A percentile compares a stretch with the other conserved stretches of the same genome.
phyloP scores from a whole-genome alignment of 2,113 vertebrate genomes.

The Paracanthobrama guichenoti region DNA sequence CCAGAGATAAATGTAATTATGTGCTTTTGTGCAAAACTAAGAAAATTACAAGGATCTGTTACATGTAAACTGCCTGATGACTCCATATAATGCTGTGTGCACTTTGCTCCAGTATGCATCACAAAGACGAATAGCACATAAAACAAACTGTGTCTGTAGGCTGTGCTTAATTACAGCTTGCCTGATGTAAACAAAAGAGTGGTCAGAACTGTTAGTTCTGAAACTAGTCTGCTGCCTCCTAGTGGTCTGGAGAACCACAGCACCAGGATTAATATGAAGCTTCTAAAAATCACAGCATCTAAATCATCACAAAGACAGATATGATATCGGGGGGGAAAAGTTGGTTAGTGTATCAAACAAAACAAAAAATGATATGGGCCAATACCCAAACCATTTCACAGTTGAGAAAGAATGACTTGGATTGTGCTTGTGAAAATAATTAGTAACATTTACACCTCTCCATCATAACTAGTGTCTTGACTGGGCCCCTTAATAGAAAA shows the following conservation, averaged over 20 bases:
- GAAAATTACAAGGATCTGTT: background rate
- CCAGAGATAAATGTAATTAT: constrained; percentile 9
- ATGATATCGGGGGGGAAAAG: background rate
- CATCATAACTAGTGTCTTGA: background rate
- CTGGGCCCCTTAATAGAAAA: background rate
- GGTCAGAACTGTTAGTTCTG: constrained; percentile 18
- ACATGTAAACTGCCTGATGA: background rate
- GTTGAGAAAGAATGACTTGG: background rate
- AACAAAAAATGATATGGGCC: background rate
- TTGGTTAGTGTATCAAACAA: background rate
- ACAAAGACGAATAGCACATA: background rate
- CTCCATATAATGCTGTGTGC: background rate
- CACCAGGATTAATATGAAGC: background rate
- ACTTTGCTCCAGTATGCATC: background rate
- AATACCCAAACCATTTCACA: background rate
- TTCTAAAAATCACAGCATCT: background rate
- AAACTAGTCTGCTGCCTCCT: constrained; percentile 1
- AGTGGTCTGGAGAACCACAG: background rate
- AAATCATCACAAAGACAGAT: background rate
- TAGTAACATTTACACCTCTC: background rate
- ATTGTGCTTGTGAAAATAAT: constrained; percentile 3
- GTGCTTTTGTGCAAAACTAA: background rate
- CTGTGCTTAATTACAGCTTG: background rate
- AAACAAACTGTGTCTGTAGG: background rate
- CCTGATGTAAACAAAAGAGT: constrained; percentile 42